Evolutionary conservation across 2,113 vertebrate genomes (phyloP), one percentile per base, ranked within the genome.

Genomic region (Lampris incognitus): DNA sequence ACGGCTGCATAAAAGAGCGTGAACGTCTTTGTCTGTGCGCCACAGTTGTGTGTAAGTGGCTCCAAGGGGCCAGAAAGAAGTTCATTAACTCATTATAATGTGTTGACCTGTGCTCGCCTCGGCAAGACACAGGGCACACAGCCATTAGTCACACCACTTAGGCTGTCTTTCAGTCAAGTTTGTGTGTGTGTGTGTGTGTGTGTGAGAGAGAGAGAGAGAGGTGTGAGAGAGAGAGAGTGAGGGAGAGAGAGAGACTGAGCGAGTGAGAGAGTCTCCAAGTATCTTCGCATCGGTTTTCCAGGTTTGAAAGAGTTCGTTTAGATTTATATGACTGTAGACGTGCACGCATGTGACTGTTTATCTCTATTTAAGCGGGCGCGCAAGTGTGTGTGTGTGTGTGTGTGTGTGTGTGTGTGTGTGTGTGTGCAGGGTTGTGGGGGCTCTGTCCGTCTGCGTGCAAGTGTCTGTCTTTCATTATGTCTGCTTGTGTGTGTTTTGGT

Each of bases 11-110:
- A 24, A 3, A 1, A 4, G 61, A 48, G 56, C 10, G 7, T 10
- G 24, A 24, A 24, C 24, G 24, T 24, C 24, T 24, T 24, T 24
- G 24, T 24, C 24, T 24, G 59, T 37, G 13, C 24, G 50, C 48
- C 51, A 66, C 46, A 54, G 74, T 38, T 72, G 58, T 70, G 68
- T 55, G 69, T 8, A 64, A 67, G 49, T 44, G 69, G 24, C 24
- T 3, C 36, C 44, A 54, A 38, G 62, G 40, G 55, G 57, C 71
- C 67, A 41, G 5, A 63, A 62, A 71, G 83, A 72, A 77, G 64
- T 80, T 86, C 67, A 85, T 83, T 74, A 79, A 65, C 84, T 72
- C 73, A 73, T 83, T 73, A 71, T 66, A 66, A 82, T 63, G 46
- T 40, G 56, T 24, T 91, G 83, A 85, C 81, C 87, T 70, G 52